Conservation (phyloP, 2,888 invertebrate species). For the Drosophila meridiana region DNA sequence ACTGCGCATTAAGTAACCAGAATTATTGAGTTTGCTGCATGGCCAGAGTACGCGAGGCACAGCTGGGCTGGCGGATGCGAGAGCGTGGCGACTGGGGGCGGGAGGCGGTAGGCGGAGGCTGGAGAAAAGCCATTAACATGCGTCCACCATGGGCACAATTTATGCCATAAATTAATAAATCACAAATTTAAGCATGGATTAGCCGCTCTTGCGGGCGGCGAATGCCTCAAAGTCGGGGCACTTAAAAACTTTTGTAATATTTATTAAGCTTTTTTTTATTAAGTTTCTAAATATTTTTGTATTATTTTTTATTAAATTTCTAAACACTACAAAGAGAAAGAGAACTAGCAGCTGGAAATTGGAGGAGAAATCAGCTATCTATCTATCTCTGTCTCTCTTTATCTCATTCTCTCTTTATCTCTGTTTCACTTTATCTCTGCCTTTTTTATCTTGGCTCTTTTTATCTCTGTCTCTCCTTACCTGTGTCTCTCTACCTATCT, state of each 20-base stretch:
- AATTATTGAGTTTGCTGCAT: constrained; percentile 68
- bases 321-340: not conserved
- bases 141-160: constrained; percentile 26
- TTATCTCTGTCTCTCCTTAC: not conserved
- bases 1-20: constrained; percentile 66
- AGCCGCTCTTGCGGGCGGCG: not conserved
- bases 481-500: not conserved
- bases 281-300: not conserved
- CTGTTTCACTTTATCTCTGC: not conserved
- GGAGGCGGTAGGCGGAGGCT: not conserved
- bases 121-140: constrained; percentile 22
- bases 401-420: not conserved
- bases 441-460: too few relatives aligned
- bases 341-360: not conserved
- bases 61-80: not conserved
- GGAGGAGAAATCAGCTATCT: not conserved
- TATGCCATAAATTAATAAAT: constrained; percentile 14
- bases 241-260: constrained; percentile 9
- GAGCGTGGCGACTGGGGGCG: not conserved
- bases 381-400: too few relatives aligned
- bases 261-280: not conserved
- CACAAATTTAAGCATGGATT: constrained; percentile 1
- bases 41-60: constrained; percentile 31
- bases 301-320: not conserved
- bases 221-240: not conserved